A percentile compares a stretch with the other conserved stretches of the same genome.
Conservation (phyloP, 1,140 invertebrate species). For the Scaptomyza graminum region DNA sequence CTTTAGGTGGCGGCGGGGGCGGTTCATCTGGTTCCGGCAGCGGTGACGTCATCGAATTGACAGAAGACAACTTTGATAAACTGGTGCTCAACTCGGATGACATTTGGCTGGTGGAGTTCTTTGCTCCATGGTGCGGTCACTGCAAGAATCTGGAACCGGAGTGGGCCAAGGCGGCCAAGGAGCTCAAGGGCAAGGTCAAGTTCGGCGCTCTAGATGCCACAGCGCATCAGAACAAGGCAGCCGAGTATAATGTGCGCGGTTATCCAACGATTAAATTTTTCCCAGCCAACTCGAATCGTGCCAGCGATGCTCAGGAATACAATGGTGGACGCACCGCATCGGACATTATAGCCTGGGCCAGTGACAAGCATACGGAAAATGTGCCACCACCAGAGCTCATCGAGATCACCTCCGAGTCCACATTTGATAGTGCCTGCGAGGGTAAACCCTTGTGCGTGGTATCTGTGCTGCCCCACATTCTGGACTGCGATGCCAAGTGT, state of each 20-base stretch:
- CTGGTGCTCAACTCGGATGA: slow-evolving; percentile 95
- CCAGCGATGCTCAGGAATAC: slow-evolving; percentile 90
- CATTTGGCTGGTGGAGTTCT: slow-evolving; percentile 98
- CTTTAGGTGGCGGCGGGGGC: slow-evolving; percentile 68
- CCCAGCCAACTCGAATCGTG: slow-evolving; percentile 90
- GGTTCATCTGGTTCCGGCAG: slow-evolving; percentile 56
- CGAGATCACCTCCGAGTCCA: slow-evolving; percentile 87
- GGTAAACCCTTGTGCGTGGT: slow-evolving; percentile 96
- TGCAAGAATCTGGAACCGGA: slow-evolving; percentile 98
- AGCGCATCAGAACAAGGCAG: slow-evolving; percentile 91
- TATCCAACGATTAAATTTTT: slow-evolving; percentile 99
- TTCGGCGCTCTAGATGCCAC: slow-evolving; percentile 98
- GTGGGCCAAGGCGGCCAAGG: slow-evolving; percentile 96
- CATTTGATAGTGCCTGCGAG: slow-evolving; percentile 91
- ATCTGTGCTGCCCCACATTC: slow-evolving; percentile 97
- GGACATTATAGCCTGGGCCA: slow-evolving; percentile 96
- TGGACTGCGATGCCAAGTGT: slow-evolving; percentile 98
- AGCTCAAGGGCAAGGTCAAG: slow-evolving; percentile 98
- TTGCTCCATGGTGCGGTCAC: slow-evolving; percentile 98
- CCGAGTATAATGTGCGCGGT: slow-evolving; percentile 92
- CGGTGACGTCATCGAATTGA: slow-evolving; percentile 95
- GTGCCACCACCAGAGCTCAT: slow-evolving; percentile 95
- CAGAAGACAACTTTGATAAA: slow-evolving; percentile 97
- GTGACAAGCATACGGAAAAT: slow-evolving; percentile 94
- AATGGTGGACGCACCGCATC: slow-evolving; percentile 94